phyloP scores from a whole-genome alignment of 2,797 vertebrate species.

The Cuculus canorus region DNA sequence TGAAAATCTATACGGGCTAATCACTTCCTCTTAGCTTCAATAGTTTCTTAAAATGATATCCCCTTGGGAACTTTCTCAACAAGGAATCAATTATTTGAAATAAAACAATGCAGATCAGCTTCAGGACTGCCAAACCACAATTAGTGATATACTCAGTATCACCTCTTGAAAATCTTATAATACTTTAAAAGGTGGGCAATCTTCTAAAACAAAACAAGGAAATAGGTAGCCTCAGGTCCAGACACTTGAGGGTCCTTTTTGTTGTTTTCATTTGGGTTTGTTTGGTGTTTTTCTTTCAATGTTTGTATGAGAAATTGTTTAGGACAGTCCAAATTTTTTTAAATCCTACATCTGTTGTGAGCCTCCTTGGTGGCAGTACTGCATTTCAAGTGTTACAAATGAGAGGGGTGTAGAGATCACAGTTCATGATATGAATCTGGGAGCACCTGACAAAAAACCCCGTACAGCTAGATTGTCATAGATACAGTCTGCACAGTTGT shows the following conservation, averaged over 20 bases:
- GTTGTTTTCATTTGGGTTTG: not conserved
- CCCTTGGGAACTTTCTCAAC: not conserved
- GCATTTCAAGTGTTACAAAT: not conserved
- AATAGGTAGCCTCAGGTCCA: not conserved
- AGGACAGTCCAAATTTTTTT: not conserved
- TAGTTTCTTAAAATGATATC: not conserved
- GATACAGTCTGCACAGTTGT: not conserved
- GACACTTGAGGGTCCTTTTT: not conserved
- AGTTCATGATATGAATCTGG: not conserved
- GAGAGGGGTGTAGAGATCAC: not conserved
- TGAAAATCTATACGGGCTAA: slow-evolving; percentile 5
- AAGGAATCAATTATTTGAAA: not conserved
- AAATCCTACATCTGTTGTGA: not conserved
- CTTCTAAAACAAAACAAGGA: not conserved
- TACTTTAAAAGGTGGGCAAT: not conserved
- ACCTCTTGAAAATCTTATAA: not conserved
- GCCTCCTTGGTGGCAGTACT: not conserved
- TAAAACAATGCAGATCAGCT: not conserved
- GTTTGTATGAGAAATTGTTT: not conserved
- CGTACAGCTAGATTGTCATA: not conserved
- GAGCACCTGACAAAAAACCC: not conserved
- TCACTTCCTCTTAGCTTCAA: not conserved
- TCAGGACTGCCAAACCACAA: not conserved
- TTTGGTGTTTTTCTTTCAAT: not conserved
- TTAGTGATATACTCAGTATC: not conserved